Conservation (phyloP, 2,113 vertebrate species). For the Paradoxurus hermaphroditus region DNA sequence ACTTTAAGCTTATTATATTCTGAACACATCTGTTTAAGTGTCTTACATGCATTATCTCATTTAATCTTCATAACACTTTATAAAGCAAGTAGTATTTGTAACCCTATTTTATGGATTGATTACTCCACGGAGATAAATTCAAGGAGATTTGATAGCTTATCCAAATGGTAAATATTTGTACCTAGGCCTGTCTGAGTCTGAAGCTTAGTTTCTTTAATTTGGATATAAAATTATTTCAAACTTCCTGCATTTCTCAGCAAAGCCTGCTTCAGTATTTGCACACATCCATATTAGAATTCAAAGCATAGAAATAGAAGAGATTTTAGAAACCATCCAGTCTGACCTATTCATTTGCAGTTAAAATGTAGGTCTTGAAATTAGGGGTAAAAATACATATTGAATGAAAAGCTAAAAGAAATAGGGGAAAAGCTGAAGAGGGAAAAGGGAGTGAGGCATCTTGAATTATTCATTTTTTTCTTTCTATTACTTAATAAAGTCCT, state of each 20-base stretch:
- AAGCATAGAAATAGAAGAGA: not conserved
- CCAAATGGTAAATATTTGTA: not conserved
- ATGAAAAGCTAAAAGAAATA: conserved; percentile 3
- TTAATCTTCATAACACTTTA: not conserved
- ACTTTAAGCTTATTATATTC: not conserved
- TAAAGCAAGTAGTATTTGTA: not conserved
- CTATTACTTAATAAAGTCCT: not conserved
- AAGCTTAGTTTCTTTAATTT: not conserved
- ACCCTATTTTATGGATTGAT: not conserved
- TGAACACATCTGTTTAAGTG: not conserved
- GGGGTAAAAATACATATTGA: not conserved
- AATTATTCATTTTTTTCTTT: not conserved
- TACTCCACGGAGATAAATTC: conserved; percentile 4
- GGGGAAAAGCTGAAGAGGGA: not conserved
- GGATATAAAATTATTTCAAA: not conserved
- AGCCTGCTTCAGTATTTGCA: not conserved
- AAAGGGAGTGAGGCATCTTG: not conserved
- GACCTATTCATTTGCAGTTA: not conserved
- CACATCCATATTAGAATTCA: not conserved
- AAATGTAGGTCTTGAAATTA: not conserved
- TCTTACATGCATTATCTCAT: not conserved
- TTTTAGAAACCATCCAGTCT: not conserved
- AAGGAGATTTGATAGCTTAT: not conserved
- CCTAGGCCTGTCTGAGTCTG: not conserved
- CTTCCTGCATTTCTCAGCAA: conserved; percentile 6